These are phyloP conservation scores for Lerema accius DNA, from an alignment of 1,140 invertebrate species.

Conservation along the genomic window DNA sequence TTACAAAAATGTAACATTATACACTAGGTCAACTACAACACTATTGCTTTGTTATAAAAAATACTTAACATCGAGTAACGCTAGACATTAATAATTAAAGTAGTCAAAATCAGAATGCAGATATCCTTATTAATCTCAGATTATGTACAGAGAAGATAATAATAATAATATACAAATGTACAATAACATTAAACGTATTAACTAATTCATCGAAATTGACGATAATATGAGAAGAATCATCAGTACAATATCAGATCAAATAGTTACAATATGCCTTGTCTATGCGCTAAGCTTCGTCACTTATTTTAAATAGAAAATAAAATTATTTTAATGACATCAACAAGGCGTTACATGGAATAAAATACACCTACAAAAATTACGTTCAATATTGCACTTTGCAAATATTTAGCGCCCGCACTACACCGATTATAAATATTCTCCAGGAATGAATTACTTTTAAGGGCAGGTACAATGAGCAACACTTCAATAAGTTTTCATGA, in stretches of 20 bases:
- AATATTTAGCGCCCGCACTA: conserved; percentile 40
- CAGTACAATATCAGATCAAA: conserved; percentile 51
- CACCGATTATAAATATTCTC: conserved; percentile 21
- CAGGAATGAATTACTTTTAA: conserved; percentile 41
- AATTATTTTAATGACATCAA: conserved; percentile 8
- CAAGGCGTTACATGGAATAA: conserved; percentile 39
- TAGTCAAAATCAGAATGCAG: conserved; percentile 68
- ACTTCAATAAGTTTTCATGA: conserved; percentile 10
- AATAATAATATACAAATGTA: conserved; percentile 52
- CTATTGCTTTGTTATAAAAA: conserved; percentile 63
- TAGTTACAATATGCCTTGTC: conserved; percentile 31
- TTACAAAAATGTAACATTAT: conserved; percentile 74
- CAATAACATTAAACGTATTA: conserved; percentile 40
- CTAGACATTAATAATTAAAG: conserved; percentile 54
- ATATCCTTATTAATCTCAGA: conserved; percentile 57
- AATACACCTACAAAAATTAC: conserved; percentile 39
- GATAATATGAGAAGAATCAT: conserved; percentile 41
- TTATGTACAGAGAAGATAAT: conserved; percentile 64
- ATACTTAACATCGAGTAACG: conserved; percentile 59
- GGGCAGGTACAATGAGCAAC: conserved; percentile 33
- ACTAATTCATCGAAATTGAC: conserved; percentile 37
- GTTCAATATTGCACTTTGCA: conserved; percentile 55
- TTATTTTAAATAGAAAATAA: conserved; percentile 22
- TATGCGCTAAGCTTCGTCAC: not conserved
- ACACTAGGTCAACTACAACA: conserved; percentile 51